Conservation (phyloP, 2,797 vertebrate genomes). For the Cirrhinus molitorella region DNA sequence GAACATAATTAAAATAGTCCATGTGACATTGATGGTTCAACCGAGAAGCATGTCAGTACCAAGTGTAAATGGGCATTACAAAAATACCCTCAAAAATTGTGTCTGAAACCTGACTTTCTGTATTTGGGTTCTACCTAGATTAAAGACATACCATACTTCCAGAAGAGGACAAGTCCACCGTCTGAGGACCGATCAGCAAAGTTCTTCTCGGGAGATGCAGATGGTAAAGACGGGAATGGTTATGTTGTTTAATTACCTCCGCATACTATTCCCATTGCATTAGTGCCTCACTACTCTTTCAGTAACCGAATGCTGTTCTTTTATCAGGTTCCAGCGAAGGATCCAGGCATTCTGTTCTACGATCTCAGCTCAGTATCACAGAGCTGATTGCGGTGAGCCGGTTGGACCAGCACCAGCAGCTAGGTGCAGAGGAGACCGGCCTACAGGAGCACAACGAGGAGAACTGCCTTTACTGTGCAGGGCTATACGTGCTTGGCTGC, state of each 20-base stretch:
- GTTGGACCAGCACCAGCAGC: slow-evolving; percentile 85
- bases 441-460: slow-evolving; percentile 96
- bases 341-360: slow-evolving; percentile 84
- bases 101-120: neutral
- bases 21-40: no score
- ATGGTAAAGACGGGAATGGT: slow-evolving; percentile 77
- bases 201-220: slow-evolving; percentile 86
- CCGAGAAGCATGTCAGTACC: neutral
- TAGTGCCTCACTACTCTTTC: neutral
- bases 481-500: slow-evolving; percentile 88
- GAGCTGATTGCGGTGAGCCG: slow-evolving; percentile 94
- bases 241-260: slow-evolving; percentile 49
- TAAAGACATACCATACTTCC: slow-evolving; percentile 94
- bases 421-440: slow-evolving; percentile 93
- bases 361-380: slow-evolving; percentile 96
- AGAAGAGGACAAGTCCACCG: slow-evolving; percentile 89
- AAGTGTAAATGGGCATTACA: neutral
- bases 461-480: slow-evolving; percentile 97
- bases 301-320: neutral
- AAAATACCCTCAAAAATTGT: neutral
- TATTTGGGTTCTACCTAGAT: slow-evolving; percentile 74
- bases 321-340: slow-evolving; percentile 79
- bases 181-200: slow-evolving; percentile 86
- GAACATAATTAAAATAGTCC: no score
- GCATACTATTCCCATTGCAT: neutral